A percentile compares a stretch with the other conserved stretches of the same genome.
Conservation (phyloP, 2,797 vertebrate species). For the Betta splendens region DNA sequence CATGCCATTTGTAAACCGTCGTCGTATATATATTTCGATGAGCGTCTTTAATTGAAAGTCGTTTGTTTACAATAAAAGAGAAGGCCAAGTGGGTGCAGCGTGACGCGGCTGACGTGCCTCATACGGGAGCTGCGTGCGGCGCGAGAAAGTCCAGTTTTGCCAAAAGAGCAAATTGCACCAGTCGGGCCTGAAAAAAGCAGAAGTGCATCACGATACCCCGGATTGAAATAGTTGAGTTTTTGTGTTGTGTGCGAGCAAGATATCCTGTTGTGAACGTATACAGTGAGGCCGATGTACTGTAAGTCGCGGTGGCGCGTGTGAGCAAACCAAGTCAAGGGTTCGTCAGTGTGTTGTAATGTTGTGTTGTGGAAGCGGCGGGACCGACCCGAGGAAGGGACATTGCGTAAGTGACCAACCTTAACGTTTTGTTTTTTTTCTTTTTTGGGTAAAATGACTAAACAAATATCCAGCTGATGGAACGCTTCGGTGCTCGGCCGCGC, state of each 20-base stretch:
- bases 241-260: conserved; percentile 1
- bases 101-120: conserved; percentile 44
- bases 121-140: conserved; percentile 24
- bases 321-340: conserved; percentile 24
- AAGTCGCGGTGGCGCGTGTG: conserved; percentile 16
- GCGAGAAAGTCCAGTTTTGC: conserved; percentile 39
- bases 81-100: conserved; percentile 37
- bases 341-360: conserved; percentile 15
- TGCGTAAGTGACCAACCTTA: conserved; percentile 22
- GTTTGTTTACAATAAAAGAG: conserved; percentile 28
- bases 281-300: background rate
- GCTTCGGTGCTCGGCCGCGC: conserved; percentile 23
- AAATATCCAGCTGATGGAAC: conserved; percentile 46
- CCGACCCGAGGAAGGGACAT: background rate
- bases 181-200: conserved; percentile 3
- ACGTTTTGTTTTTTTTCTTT: conserved; percentile 37
- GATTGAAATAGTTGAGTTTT: conserved; percentile 6
- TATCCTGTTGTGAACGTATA: conserved; percentile 18
- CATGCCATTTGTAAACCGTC: conserved; percentile 35
- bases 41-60: conserved; percentile 8
- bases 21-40: conserved; percentile 10
- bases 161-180: conserved; percentile 35
- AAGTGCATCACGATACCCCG: background rate
- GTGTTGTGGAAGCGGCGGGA: conserved; percentile 8
- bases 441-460: conserved; percentile 62